Evolutionary conservation across 2,113 vertebrate species (phyloP).

Genomic region (Dicerorhinus sumatrensis): DNA sequence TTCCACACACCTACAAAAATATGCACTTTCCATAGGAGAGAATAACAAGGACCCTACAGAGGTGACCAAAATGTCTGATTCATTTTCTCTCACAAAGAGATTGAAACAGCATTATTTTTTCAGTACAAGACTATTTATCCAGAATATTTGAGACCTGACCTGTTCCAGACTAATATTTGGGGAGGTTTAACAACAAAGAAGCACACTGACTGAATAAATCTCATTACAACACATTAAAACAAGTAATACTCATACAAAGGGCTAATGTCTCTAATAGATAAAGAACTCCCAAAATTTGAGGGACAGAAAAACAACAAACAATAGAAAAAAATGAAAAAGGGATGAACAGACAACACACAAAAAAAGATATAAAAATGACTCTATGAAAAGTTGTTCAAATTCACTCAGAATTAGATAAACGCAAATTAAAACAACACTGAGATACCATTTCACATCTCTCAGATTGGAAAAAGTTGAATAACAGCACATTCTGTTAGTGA

Average conservation of each 20-base stretch:
- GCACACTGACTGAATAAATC: neutral
- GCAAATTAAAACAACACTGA: neutral
- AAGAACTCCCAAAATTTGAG: neutral
- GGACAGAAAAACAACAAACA: neutral
- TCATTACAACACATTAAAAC: neutral
- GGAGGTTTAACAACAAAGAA: neutral
- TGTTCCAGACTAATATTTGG: neutral
- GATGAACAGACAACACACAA: neutral
- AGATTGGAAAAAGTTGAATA: neutral
- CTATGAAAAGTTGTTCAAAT: neutral
- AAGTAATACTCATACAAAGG: neutral
- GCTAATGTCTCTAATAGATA: neutral
- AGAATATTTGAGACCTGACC: neutral
- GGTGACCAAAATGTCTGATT: neutral
- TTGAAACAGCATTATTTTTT: neutral
- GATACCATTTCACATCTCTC: neutral
- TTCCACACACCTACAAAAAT: neutral
- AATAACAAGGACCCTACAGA: neutral
- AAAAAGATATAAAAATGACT: neutral
- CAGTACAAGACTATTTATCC: neutral
- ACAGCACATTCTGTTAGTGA: neutral
- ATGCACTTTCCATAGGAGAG: neutral
- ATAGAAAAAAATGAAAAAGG: neutral
- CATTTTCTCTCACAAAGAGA: slow-evolving; percentile 34
- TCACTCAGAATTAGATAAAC: neutral